Percentiles rank a stretch among this genome's conserved stretches.
Conservation (phyloP, 2,888 invertebrate species). For the Chesias legatella region DNA sequence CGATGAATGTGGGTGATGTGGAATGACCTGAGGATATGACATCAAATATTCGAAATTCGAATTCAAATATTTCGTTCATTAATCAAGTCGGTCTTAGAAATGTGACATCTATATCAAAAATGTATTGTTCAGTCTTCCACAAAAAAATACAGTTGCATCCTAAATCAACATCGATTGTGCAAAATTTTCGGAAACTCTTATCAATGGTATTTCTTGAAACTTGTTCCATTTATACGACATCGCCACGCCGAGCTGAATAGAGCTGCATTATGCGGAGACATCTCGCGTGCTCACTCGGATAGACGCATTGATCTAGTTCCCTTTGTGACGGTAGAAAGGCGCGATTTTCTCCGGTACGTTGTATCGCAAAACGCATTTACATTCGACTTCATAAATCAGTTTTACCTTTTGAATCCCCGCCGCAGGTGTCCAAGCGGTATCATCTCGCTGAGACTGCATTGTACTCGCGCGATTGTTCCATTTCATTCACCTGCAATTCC, state of each 20-base stretch:
- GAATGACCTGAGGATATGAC: no score
- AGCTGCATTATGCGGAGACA: constrained; percentile 43
- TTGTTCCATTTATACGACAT: constrained; percentile 36
- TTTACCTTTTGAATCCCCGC: constrained; percentile 41
- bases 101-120: neutral
- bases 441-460: constrained; percentile 47
- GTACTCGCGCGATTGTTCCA: constrained; percentile 44
- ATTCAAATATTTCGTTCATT: no score
- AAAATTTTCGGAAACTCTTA: constrained; percentile 38
- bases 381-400: constrained; percentile 61
- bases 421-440: constrained; percentile 60
- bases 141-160: constrained; percentile 24
- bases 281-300: constrained; percentile 47
- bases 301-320: constrained; percentile 50
- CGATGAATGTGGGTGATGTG: no score
- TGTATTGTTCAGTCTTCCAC: neutral
- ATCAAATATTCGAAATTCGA: no score
- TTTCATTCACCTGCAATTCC: constrained; percentile 60
- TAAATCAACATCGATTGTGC: constrained; percentile 46
- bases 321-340: constrained; percentile 52
- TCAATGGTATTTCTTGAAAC: constrained; percentile 38
- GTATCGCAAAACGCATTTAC: constrained; percentile 45
- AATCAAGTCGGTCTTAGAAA: neutral
- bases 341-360: constrained; percentile 61
- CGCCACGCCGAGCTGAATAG: constrained; percentile 21